A percentile compares a stretch with the other conserved stretches of the same genome.
Conservation (phyloP, 1,140 invertebrate species). For the Drosophila miranda region DNA sequence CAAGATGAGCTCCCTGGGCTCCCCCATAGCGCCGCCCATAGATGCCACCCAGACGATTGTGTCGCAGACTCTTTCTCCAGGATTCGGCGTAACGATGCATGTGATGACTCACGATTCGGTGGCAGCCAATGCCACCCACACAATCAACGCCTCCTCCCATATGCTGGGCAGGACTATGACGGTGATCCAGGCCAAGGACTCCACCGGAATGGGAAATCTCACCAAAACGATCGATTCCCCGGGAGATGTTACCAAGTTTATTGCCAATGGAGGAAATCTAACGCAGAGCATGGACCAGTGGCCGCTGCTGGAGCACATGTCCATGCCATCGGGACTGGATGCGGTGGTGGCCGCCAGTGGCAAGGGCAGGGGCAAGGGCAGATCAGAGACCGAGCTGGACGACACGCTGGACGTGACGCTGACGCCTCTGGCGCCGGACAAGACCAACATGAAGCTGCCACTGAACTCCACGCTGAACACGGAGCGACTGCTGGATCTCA, state of each 20-base stretch:
- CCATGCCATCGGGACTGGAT: constrained; percentile 66
- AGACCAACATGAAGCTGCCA: constrained; percentile 69
- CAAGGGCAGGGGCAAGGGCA: neutral
- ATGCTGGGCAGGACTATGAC: constrained; percentile 25
- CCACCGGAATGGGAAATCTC: constrained; percentile 12
- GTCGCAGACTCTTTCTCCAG: too few relatives aligned
- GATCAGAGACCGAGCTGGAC: constrained; percentile 32
- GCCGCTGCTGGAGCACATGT: constrained; percentile 69
- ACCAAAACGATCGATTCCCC: constrained; percentile 31
- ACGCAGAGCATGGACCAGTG: constrained; percentile 68
- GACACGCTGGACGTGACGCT: constrained; percentile 63
- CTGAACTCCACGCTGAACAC: constrained; percentile 76
- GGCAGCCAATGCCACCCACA: constrained; percentile 33
- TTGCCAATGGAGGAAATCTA: constrained; percentile 38
- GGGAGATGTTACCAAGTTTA: constrained; percentile 23
- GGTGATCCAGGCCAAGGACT: constrained; percentile 16
- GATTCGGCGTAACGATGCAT: too few relatives aligned
- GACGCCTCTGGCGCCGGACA: constrained; percentile 64
- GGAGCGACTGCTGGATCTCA: constrained; percentile 67
- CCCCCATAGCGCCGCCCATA: too few relatives aligned
- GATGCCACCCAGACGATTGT: constrained; percentile 19
- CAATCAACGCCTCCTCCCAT: neutral
- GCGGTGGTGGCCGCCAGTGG: constrained; percentile 15
- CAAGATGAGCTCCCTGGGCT: too few relatives aligned
- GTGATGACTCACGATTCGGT: too few relatives aligned